A percentile compares a stretch with the other conserved stretches of the same genome.
Conservation (phyloP, 2,113 vertebrate genomes). For the Elephantulus edwardii region DNA sequence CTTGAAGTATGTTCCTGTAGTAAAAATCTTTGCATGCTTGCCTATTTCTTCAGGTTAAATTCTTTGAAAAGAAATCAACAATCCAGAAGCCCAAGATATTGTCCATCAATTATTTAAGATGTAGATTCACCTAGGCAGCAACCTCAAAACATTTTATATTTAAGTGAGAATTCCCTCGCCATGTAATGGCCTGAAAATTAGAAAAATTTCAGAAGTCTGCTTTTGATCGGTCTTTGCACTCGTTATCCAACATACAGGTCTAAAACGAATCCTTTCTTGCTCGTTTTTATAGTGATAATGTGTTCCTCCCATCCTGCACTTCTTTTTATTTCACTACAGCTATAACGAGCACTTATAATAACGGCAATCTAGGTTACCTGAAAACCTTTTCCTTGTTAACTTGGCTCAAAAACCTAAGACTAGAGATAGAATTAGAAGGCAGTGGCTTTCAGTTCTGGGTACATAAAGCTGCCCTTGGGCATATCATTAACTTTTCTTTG, state of each 20-base stretch:
- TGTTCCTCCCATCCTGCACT: slow-evolving; percentile 66
- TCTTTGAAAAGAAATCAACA: not conserved
- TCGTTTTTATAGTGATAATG: slow-evolving; percentile 76
- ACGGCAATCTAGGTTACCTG: slow-evolving; percentile 73
- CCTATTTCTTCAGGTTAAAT: slow-evolving; percentile 22
- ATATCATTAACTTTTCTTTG: slow-evolving; percentile 24
- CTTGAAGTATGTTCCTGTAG: not conserved
- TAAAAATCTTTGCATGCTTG: not conserved
- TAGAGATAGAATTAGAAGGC: slow-evolving; percentile 41
- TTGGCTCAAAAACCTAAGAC: slow-evolving; percentile 36
- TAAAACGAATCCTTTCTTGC: slow-evolving; percentile 69
- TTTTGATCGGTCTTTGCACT: slow-evolving; percentile 57
- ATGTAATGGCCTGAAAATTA: slow-evolving; percentile 57
- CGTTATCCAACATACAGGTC: slow-evolving; percentile 51
- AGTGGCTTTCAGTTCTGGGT: slow-evolving; percentile 23
- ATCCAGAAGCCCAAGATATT: not conserved
- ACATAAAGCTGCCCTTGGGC: slow-evolving; percentile 22
- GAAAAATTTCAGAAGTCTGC: slow-evolving; percentile 39
- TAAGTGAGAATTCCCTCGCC: slow-evolving; percentile 44
- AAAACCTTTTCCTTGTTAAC: slow-evolving; percentile 75
- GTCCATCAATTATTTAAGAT: slow-evolving; percentile 23
- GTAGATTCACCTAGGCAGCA: slow-evolving; percentile 33
- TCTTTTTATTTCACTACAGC: slow-evolving; percentile 72
- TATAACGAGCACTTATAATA: slow-evolving; percentile 69
- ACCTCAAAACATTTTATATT: slow-evolving; percentile 42